Conservation (phyloP, 2,888 invertebrate genomes). For the Busseola fusca region DNA sequence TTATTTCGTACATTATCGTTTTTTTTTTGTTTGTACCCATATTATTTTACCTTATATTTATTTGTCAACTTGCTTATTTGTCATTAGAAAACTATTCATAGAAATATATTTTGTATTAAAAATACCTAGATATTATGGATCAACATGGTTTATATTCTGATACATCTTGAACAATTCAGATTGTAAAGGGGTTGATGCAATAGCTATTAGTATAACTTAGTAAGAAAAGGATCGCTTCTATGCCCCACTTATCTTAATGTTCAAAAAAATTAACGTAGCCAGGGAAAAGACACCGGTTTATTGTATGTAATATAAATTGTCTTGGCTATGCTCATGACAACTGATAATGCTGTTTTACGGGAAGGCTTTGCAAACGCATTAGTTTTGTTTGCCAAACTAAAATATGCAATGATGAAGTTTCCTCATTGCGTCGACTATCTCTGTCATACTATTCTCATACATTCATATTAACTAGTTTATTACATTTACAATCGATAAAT, state of each 20-base stretch:
- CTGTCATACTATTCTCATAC: constrained; percentile 58
- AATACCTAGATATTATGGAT: constrained; percentile 36
- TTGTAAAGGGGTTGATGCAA: constrained; percentile 41
- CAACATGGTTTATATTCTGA: constrained; percentile 43
- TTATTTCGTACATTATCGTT: constrained; percentile 78
- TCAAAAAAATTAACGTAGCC: constrained; percentile 14
- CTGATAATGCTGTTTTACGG: constrained; percentile 22
- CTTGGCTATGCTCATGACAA: constrained; percentile 27
- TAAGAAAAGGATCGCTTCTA: constrained; percentile 26
- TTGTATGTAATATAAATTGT: constrained; percentile 4
- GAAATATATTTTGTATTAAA: constrained; percentile 25
- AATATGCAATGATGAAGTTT: constrained; percentile 19
- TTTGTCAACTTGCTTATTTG: background rate
- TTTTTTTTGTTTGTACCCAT: constrained; percentile 63
- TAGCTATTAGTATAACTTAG: constrained; percentile 37
- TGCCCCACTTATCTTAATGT: constrained; percentile 43
- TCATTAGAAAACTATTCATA: constrained; percentile 4
- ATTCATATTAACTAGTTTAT: constrained; percentile 53
- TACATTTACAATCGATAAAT: constrained; percentile 22
- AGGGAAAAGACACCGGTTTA: constrained; percentile 13
- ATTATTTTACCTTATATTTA: background rate
- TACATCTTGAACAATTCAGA: constrained; percentile 20
- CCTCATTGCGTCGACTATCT: constrained; percentile 41
- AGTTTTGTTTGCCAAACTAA: constrained; percentile 41
- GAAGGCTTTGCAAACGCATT: constrained; percentile 30